Evolutionary conservation across 2,113 vertebrate genomes (phyloP), one percentile per base, ranked within the genome.

Genomic region (Oncorhynchus keta): DNA sequence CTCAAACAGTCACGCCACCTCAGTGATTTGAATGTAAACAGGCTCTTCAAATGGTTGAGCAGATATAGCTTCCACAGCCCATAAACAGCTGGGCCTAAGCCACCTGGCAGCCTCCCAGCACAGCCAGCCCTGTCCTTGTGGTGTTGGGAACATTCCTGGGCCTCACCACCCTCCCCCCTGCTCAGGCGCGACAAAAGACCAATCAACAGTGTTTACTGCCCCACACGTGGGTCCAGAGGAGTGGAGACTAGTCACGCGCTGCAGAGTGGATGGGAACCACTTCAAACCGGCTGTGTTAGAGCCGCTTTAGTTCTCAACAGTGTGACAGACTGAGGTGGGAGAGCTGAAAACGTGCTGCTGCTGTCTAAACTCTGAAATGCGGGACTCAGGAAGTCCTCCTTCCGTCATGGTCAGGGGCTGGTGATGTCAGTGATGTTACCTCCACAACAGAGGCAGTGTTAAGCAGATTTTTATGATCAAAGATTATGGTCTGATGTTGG

Each of bases 11-110:
- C 81, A 82, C 81, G 69, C 78, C 51, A 79, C 69, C 79, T 80
- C 78, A 64, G 76, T 24, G 49, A 72, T 90, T 87, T 91, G 81
- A 92, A 90, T 77, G 76, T 89, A 92, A 93, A 89, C 85, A 87
- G 32, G 6, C 62, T 85, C 83, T 83, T 88, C 75, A n/a, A 86
- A 84, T 76, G 62, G 68, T 80, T 66, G 72, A 65, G 62, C 76
- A 72, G 82, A 86, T 78, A 81, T 13, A n/a, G 64, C 76, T 74
- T 77, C 70, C 70, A 57, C n/a, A 26, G 81, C 68, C 84, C 28
- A 35, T 75, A 75, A 85, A 88, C 84, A 88, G 79, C 86, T 90
- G 90, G 83, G 74, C 68, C 76, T 64, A 66, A 68, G 81, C 83
- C 87, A 90, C 81, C 78, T 89, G 87, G 83, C 80, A 81, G 65